Evolutionary conservation across 1,140 invertebrate genomes (phyloP).

Genomic region (Mactra quadrangularis): DNA sequence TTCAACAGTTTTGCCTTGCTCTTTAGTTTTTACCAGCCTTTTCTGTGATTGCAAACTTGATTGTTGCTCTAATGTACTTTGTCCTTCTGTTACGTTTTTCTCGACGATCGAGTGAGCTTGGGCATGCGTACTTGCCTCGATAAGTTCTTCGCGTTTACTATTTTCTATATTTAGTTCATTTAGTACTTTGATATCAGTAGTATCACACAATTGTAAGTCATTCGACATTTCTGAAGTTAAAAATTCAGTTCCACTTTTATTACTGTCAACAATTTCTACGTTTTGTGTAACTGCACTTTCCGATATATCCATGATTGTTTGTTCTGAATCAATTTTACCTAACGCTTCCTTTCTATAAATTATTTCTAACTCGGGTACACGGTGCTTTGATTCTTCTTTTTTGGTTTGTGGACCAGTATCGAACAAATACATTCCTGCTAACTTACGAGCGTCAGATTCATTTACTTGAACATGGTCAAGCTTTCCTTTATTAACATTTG

Average conservation of each 20-base stretch:
- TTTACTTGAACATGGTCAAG: slow-evolving; percentile 1
- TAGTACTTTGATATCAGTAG: not conserved
- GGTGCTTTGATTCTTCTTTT: not conserved
- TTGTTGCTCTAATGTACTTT: no score
- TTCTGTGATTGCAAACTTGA: no score
- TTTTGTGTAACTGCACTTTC: not conserved
- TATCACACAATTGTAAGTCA: not conserved
- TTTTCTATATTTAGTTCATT: slow-evolving; percentile 32
- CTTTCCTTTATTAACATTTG: slow-evolving; percentile 11
- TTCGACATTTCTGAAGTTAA: slow-evolving; percentile 10
- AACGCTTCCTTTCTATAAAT: slow-evolving; percentile 32
- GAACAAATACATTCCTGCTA: slow-evolving; percentile 45
- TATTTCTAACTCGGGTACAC: slow-evolving; percentile 22
- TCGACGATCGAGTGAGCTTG: no score
- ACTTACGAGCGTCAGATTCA: slow-evolving; percentile 26
- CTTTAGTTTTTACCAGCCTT: no score
- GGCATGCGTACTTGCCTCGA: no score
- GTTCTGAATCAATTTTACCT: not conserved
- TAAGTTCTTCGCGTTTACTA: no score
- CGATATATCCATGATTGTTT: not conserved
- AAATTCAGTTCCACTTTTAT: not conserved
- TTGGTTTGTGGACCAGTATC: not conserved
- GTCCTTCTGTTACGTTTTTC: no score
- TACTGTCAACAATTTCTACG: not conserved
- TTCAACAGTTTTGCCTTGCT: no score